Evolutionary conservation across 1,140 invertebrate species (phyloP).

Genomic region (Zophobas atratus): DNA sequence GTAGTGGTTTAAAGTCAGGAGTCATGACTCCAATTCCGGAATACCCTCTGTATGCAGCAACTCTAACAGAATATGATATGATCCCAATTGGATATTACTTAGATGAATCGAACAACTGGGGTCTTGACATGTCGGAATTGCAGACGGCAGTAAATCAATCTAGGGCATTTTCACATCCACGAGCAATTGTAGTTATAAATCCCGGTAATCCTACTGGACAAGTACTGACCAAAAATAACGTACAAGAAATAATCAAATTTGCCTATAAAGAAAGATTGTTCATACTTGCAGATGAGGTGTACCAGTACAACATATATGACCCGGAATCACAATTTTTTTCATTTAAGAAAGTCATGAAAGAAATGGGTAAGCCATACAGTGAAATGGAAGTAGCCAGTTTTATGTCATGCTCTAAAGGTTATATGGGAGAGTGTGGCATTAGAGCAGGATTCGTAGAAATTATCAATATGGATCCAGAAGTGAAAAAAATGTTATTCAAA

Average conservation of each 20-base stretch:
- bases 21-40: slow-evolving; percentile 98
- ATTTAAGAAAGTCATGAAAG: slow-evolving; percentile 93
- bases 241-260: slow-evolving; percentile 94
- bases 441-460: slow-evolving; percentile 95
- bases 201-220: slow-evolving; percentile 98
- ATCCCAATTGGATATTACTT: slow-evolving; percentile 93
- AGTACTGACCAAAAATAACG: slow-evolving; percentile 91
- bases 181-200: slow-evolving; percentile 96
- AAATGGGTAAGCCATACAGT: slow-evolving; percentile 91
- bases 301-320: slow-evolving; percentile 97
- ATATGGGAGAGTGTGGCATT: slow-evolving; percentile 93
- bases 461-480: slow-evolving; percentile 88
- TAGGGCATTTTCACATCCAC: slow-evolving; percentile 79
- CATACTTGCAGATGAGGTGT: slow-evolving; percentile 96
- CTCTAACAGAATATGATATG: slow-evolving; percentile 92
- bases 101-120: slow-evolving; percentile 93
- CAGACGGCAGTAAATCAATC: slow-evolving; percentile 78
- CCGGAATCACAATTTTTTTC: slow-evolving; percentile 90
- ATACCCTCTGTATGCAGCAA: slow-evolving; percentile 97
- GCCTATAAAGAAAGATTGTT: slow-evolving; percentile 90
- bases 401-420: slow-evolving; percentile 97
- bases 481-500: slow-evolving; percentile 91
- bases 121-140: slow-evolving; percentile 85
- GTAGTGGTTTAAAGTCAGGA: slow-evolving; percentile 75
- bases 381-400: slow-evolving; percentile 94